Conservation (phyloP, 1,140 invertebrate genomes). For the Sycophaga agraensis region DNA sequence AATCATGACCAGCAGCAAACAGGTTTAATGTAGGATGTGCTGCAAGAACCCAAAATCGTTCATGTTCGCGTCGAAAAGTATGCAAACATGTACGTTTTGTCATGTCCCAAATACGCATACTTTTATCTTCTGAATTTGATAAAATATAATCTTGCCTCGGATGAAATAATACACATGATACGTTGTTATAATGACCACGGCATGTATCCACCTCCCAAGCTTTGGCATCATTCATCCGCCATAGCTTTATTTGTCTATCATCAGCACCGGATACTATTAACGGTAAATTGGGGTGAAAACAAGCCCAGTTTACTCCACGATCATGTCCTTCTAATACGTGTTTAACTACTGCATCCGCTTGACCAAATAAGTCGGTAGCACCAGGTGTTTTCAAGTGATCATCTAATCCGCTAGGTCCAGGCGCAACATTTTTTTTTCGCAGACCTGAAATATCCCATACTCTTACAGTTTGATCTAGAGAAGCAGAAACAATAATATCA, state of each 20-base stretch:
- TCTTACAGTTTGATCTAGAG: slow-evolving; percentile 95
- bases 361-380: slow-evolving; percentile 93
- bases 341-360: slow-evolving; percentile 96
- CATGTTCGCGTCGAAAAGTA: slow-evolving; percentile 93
- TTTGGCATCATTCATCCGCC: slow-evolving; percentile 98
- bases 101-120: slow-evolving; percentile 98
- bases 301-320: slow-evolving; percentile 97
- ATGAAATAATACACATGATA: slow-evolving; percentile 97
- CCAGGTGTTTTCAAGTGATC: slow-evolving; percentile 87
- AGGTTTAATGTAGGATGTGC: slow-evolving; percentile 86
- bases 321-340: slow-evolving; percentile 98
- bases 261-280: slow-evolving; percentile 97
- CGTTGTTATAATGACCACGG: slow-evolving; percentile 98
- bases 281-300: slow-evolving; percentile 93
- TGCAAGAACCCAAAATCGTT: slow-evolving; percentile 94
- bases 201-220: slow-evolving; percentile 99
- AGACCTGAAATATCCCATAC: slow-evolving; percentile 99
- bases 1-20: slow-evolving; percentile 95
- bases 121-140: slow-evolving; percentile 97
- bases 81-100: slow-evolving; percentile 95
- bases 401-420: slow-evolving; percentile 86
- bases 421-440: slow-evolving; percentile 96
- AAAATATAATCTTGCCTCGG: slow-evolving; percentile 95
- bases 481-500: slow-evolving; percentile 96
- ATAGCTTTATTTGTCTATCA: slow-evolving; percentile 96